Conservation (phyloP, 2,888 invertebrate species). For the Trilocha varians region DNA sequence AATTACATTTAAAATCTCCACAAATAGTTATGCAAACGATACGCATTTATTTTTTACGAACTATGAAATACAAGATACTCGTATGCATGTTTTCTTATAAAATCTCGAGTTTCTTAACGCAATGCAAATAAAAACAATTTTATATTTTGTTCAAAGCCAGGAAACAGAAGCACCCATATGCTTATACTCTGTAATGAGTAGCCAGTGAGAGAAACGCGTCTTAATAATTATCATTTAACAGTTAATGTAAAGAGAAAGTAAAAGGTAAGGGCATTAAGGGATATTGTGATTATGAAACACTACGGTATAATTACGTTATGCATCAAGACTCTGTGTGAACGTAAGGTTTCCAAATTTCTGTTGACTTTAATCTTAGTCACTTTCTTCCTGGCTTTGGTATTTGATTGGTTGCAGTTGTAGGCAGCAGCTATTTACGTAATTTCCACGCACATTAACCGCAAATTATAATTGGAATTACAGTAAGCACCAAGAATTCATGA, state of each 20-base stretch:
- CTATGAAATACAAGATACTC: neutral
- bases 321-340: too few species aligned
- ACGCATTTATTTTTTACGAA: neutral
- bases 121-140: neutral
- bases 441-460: too few species aligned
- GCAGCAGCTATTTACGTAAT: too few species aligned
- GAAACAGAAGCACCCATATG: neutral
- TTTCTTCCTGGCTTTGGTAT: too few species aligned
- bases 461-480: neutral
- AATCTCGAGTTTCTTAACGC: neutral
- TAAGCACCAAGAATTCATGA: neutral
- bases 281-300: too few species aligned
- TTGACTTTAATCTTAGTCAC: too few species aligned
- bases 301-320: too few species aligned
- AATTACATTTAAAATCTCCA: neutral
- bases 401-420: too few species aligned
- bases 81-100: neutral
- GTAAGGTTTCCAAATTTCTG: too few species aligned
- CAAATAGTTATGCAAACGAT: neutral
- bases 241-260: neutral
- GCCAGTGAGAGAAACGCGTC: neutral
- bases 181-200: neutral
- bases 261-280: too few species aligned
- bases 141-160: neutral
- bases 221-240: neutral